Conservation (phyloP, 2,888 invertebrate genomes). For the Gastrophysa polygoni region DNA sequence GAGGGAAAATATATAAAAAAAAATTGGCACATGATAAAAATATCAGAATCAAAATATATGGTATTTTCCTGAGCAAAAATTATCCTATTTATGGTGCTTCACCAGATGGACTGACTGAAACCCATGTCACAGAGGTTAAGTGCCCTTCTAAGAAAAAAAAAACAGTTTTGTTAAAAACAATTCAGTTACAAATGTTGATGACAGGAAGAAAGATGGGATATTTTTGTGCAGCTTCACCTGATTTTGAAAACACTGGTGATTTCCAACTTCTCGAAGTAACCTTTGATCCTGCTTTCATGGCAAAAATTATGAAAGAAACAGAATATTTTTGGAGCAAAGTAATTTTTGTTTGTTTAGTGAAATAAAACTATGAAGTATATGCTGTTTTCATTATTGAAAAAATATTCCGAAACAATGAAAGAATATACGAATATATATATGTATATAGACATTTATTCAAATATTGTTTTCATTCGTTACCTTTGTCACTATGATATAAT, state of each 20-base stretch:
- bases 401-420: too few relatives aligned
- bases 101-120: conserved; percentile 2
- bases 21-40: background rate
- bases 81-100: background rate
- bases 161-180: background rate
- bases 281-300: background rate
- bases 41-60: background rate
- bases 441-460: too few relatives aligned
- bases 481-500: too few relatives aligned
- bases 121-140: background rate
- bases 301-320: background rate
- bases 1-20: background rate
- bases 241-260: background rate
- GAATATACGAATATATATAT: too few relatives aligned
- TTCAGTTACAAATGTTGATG: background rate
- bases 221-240: background rate
- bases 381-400: too few relatives aligned
- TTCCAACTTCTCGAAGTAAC: background rate
- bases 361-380: background rate
- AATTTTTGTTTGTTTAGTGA: background rate
- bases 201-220: background rate
- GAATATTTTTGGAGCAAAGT: background rate
- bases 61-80: background rate
- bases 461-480: too few relatives aligned
- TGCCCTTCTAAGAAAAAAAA: background rate